Conservation (phyloP, 2,888 invertebrate genomes). For the Pegoplata infirma region DNA sequence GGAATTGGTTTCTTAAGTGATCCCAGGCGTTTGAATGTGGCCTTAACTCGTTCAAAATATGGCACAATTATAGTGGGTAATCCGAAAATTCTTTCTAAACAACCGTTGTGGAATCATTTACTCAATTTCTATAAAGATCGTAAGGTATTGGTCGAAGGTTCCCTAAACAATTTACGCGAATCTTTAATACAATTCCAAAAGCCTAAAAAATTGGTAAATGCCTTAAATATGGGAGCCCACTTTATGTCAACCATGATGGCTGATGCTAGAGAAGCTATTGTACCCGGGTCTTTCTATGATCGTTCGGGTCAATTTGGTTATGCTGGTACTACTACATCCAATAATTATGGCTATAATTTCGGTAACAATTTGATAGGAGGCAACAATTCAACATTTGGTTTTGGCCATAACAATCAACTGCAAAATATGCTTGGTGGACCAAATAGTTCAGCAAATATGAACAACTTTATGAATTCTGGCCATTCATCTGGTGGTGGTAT, state of each 20-base stretch:
- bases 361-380: conserved; percentile 62
- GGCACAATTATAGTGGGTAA: conserved; percentile 99
- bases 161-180: conserved; percentile 97
- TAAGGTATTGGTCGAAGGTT: conserved; percentile 95
- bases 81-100: conserved; percentile 98
- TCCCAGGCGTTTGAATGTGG: conserved; percentile 97
- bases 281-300: conserved; percentile 96
- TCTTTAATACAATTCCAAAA: conserved; percentile 98
- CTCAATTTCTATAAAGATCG: conserved; percentile 98
- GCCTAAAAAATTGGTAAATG: conserved; percentile 96
- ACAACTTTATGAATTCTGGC: conserved; percentile 51
- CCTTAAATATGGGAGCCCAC: conserved; percentile 96
- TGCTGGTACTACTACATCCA: conserved; percentile 62
- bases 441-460: conserved; percentile 46
- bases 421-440: conserved; percentile 53
- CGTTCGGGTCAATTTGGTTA: conserved; percentile 80
- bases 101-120: conserved; percentile 98
- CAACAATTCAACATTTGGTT: conserved; percentile 61
- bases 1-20: conserved; percentile 99
- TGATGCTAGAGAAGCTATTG: conserved; percentile 96
- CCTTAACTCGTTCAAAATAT: conserved; percentile 97
- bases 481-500: conserved; percentile 22
- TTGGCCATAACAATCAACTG: conserved; percentile 43
- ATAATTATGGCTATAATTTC: conserved; percentile 61
- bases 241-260: conserved; percentile 99